Percentiles rank a stretch among this genome's conserved stretches.
phyloP scores from a whole-genome alignment of 2,888 invertebrate species.

The Drosophila rellima region DNA sequence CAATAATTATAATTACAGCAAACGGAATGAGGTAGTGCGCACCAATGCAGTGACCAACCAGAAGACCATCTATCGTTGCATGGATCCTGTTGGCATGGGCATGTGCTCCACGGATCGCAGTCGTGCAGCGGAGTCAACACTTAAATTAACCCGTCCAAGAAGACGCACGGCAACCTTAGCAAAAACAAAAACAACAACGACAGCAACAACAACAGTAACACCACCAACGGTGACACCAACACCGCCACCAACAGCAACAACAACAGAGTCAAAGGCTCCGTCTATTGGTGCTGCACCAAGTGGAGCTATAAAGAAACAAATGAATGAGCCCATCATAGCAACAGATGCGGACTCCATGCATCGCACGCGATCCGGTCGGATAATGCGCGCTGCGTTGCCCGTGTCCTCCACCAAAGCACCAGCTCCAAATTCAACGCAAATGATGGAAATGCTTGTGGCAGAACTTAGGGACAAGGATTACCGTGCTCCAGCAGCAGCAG shows the following conservation, averaged over 20 bases:
- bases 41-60: constrained; percentile 77
- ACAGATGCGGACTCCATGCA: constrained; percentile 25
- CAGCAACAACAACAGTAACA: neutral
- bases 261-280: neutral
- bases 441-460: constrained; percentile 68
- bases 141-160: constrained; percentile 61
- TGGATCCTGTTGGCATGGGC: constrained; percentile 78
- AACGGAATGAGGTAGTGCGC: constrained; percentile 82
- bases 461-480: constrained; percentile 76
- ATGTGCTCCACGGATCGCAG: constrained; percentile 44
- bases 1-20: constrained; percentile 50
- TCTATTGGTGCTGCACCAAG: neutral
- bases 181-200: neutral
- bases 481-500: constrained; percentile 23
- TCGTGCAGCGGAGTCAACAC: constrained; percentile 8
- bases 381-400: constrained; percentile 59
- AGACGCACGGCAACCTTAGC: constrained; percentile 52
- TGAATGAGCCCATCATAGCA: constrained; percentile 1
- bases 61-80: constrained; percentile 82
- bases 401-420: constrained; percentile 18
- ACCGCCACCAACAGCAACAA: neutral
- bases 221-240: neutral
- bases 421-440: constrained; percentile 49
- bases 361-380: constrained; percentile 79
- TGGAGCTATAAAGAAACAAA: neutral